Percentiles rank a stretch among this genome's conserved stretches.
Conservation (phyloP, 2,888 invertebrate genomes). For the Tinea semifulvella region DNA sequence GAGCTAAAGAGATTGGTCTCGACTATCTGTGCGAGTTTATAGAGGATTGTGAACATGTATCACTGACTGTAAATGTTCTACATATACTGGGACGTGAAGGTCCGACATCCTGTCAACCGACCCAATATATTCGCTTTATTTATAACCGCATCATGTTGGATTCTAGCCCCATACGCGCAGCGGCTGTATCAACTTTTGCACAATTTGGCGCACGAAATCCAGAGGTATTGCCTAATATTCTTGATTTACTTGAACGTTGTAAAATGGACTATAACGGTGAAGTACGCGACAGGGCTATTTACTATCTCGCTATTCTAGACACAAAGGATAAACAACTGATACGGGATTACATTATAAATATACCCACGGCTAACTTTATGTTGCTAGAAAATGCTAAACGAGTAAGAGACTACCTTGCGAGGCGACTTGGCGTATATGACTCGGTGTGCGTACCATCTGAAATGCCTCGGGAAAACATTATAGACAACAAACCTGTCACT, state of each 20-base stretch:
- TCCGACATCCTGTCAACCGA: constrained; percentile 93
- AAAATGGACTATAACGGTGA: constrained; percentile 98
- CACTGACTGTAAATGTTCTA: constrained; percentile 93
- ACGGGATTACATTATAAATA: constrained; percentile 80
- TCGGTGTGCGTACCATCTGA: constrained; percentile 86
- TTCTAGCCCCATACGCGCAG: constrained; percentile 93
- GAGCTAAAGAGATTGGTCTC: constrained; percentile 95
- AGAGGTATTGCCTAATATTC: constrained; percentile 85
- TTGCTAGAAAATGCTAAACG: constrained; percentile 89
- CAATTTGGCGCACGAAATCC: constrained; percentile 98
- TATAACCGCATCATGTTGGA: constrained; percentile 95
- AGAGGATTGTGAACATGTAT: constrained; percentile 98
- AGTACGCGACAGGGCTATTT: constrained; percentile 96
- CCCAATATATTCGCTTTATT: constrained; percentile 84
- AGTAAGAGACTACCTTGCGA: constrained; percentile 82
- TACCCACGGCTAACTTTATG: constrained; percentile 82
- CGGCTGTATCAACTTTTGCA: constrained; percentile 96
- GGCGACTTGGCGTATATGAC: constrained; percentile 81
- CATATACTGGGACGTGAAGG: constrained; percentile 97
- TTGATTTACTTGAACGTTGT: constrained; percentile 81
- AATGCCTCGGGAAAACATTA: constrained; percentile 79
- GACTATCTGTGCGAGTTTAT: constrained; percentile 99
- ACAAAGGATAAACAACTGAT: constrained; percentile 74
- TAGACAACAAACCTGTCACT: constrained; percentile 84
- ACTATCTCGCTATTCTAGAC: constrained; percentile 88